Percentiles rank a stretch among this genome's conserved stretches.
Conservation (phyloP, 2,113 vertebrate species). For the Pristiophorus japonicus region DNA sequence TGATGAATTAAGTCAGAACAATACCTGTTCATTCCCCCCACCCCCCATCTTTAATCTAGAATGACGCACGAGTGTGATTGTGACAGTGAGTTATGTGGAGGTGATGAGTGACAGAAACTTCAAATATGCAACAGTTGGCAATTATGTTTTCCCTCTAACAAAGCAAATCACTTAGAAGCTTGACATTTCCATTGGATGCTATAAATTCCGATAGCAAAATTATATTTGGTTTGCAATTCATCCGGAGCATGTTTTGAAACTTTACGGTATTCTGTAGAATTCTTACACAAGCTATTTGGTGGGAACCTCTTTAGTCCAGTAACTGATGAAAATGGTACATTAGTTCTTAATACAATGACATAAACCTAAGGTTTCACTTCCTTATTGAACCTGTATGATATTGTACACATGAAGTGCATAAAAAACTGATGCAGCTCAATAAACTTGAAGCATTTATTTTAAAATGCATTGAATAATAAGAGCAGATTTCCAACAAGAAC, state of each 20-base stretch:
- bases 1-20: not conserved
- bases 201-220: not conserved
- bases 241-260: not conserved
- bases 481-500: not conserved
- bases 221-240: slow-evolving; percentile 16
- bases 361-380: not conserved
- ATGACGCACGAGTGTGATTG: not conserved
- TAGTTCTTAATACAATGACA: not conserved
- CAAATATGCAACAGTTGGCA: not conserved
- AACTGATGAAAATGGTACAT: not conserved
- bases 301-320: not conserved
- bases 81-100: not conserved
- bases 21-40: not conserved
- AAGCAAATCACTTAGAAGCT: not conserved
- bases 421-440: not conserved
- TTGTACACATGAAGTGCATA: not conserved
- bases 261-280: not conserved
- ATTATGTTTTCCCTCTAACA: not conserved
- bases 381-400: not conserved
- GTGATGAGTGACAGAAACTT: slow-evolving; percentile 22
- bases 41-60: not conserved
- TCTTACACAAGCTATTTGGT: not conserved
- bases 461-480: not conserved
- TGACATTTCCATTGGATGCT: not conserved
- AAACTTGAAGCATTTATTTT: not conserved